These are phyloP conservation scores for Hofmannophila pseudospretella DNA, from an alignment of 2,888 invertebrate genomes.

Conservation along the genomic window DNA sequence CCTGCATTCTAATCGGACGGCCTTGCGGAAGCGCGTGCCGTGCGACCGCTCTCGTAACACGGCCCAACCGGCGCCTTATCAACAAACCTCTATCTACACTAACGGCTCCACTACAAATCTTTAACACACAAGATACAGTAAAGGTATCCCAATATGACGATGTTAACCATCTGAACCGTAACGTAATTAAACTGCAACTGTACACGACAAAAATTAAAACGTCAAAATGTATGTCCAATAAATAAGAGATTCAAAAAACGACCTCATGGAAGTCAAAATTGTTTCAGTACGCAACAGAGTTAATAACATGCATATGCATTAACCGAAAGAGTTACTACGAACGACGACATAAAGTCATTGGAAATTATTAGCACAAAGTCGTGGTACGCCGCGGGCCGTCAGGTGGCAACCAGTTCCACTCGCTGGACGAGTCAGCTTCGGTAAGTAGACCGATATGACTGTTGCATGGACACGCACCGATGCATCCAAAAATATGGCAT, in stretches of 20 bases:
- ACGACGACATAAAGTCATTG: slow-evolving; percentile 36
- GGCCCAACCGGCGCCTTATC: slow-evolving; percentile 43
- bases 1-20: slow-evolving; percentile 74
- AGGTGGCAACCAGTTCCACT: slow-evolving; percentile 53
- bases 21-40: slow-evolving; percentile 75
- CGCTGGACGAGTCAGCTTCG: slow-evolving; percentile 39
- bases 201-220: neutral
- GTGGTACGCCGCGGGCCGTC: slow-evolving; percentile 33
- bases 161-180: neutral
- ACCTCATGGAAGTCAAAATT: slow-evolving; percentile 5
- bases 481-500: slow-evolving; percentile 24
- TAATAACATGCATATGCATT: slow-evolving; percentile 17
- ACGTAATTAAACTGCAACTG: neutral
- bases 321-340: slow-evolving; percentile 26
- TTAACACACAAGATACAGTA: neutral
- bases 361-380: slow-evolving; percentile 45
- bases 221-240: slow-evolving; percentile 3
- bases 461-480: slow-evolving; percentile 35
- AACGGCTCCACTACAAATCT: slow-evolving; percentile 6
- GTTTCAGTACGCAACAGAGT: neutral
- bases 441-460: slow-evolving; percentile 44
- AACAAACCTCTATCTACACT: slow-evolving; percentile 24
- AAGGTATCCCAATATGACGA: neutral
- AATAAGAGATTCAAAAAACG: slow-evolving; percentile 4
- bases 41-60: slow-evolving; percentile 61